phyloP scores from a whole-genome alignment of 2,888 invertebrate genomes.

The Spisula solida region DNA sequence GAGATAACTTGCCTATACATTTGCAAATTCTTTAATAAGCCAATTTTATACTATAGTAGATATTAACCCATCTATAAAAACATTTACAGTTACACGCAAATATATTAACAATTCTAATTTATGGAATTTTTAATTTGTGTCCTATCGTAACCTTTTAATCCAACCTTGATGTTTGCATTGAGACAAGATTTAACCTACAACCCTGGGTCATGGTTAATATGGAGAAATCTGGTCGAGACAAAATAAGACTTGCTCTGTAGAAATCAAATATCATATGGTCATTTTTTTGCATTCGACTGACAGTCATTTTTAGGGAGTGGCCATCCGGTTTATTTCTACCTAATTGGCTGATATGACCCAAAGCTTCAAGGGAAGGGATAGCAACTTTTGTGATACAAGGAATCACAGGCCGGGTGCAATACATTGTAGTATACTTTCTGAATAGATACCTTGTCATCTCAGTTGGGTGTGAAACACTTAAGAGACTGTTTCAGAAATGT shows the following conservation, averaged over 20 bases:
- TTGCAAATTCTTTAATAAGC: neutral
- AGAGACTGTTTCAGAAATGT: no score
- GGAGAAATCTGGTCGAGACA: neutral
- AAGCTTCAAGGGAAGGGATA: no score
- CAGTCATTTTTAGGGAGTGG: no score
- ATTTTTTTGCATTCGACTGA: no score
- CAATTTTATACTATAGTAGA: conserved; percentile 18
- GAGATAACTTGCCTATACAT: neutral
- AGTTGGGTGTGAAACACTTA: no score
- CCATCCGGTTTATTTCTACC: no score
- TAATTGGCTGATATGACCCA: no score
- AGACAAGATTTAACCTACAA: neutral
- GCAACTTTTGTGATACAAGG: no score
- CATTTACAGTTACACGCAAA: conserved; percentile 23
- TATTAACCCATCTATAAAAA: conserved; percentile 31
- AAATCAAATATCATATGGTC: neutral
- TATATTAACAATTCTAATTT: conserved; percentile 33
- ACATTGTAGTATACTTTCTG: no score
- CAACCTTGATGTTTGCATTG: neutral
- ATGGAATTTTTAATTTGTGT: conserved; percentile 14
- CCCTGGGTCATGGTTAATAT: neutral
- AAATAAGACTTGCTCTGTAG: neutral
- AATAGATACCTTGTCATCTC: no score
- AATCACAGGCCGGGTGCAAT: no score
- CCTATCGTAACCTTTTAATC: conserved; percentile 29